phyloP scores from a whole-genome alignment of 2,888 invertebrate genomes.

The Formica aserva region DNA sequence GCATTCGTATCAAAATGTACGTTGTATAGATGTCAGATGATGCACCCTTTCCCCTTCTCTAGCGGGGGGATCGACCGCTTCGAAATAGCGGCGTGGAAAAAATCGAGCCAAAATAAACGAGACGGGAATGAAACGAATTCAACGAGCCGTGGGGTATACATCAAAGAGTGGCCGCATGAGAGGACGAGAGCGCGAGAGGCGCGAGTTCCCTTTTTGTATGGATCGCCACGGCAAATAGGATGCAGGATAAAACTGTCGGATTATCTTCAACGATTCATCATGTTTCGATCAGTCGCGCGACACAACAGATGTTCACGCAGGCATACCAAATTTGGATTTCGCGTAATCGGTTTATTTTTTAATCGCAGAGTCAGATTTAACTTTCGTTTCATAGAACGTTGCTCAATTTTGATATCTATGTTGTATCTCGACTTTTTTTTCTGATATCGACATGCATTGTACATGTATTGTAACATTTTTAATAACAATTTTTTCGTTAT shows the following conservation, averaged over 20 bases:
- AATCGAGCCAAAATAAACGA: conserved; percentile 69
- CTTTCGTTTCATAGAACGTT: background rate
- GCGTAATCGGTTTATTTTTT: conserved; percentile 52
- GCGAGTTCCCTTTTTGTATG: conserved; percentile 44
- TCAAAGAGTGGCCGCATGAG: conserved; percentile 27
- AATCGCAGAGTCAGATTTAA: conserved; percentile 44
- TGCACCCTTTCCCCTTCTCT: background rate
- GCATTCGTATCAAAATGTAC: conserved; percentile 64
- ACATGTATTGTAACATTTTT: background rate
- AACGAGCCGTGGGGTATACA: conserved; percentile 55
- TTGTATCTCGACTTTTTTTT: background rate
- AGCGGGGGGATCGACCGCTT: background rate
- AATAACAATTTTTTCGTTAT: background rate
- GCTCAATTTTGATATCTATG: conserved; percentile 13
- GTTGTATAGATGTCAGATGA: conserved; percentile 55
- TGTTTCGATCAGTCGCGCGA: conserved; percentile 43
- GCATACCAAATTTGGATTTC: conserved; percentile 43
- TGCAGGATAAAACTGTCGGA: conserved; percentile 64
- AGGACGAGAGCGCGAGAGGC: conserved; percentile 23
- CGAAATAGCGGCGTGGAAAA: conserved; percentile 56
- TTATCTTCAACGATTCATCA: conserved; percentile 40
- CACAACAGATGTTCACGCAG: conserved; percentile 35
- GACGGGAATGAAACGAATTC: conserved; percentile 69
- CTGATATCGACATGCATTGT: background rate
- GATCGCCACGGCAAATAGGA: conserved; percentile 53